phyloP scores from a whole-genome alignment of 2,888 invertebrate species.

The Tenthredo amoena region DNA sequence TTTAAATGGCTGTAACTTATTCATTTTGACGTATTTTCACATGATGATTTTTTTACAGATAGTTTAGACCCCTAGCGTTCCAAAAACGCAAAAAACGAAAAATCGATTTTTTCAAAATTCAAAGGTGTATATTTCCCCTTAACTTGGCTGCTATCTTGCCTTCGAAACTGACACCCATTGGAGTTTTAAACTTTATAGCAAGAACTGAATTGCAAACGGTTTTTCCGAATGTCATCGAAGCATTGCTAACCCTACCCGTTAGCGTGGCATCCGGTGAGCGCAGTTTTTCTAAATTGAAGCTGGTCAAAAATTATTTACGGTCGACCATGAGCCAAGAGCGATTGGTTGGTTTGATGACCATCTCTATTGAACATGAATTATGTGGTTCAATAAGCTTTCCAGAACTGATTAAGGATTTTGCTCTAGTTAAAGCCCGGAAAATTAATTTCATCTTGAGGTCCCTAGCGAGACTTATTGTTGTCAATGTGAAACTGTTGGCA shows the following conservation, averaged over 20 bases:
- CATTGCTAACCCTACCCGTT: slow-evolving; percentile 55
- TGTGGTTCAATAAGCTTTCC: slow-evolving; percentile 62
- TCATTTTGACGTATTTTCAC: too few species aligned
- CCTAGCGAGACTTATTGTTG: slow-evolving; percentile 32
- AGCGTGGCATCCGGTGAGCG: slow-evolving; percentile 58
- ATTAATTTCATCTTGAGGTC: slow-evolving; percentile 53
- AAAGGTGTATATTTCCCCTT: too few species aligned
- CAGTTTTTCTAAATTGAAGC: slow-evolving; percentile 56
- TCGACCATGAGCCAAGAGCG: slow-evolving; percentile 57
- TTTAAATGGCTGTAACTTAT: too few species aligned
- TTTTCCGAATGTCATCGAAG: slow-evolving; percentile 55
- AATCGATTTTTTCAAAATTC: too few species aligned
- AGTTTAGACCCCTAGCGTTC: too few species aligned
- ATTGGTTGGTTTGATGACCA: slow-evolving; percentile 54
- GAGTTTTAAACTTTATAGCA: slow-evolving; percentile 32
- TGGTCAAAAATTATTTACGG: slow-evolving; percentile 57
- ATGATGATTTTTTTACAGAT: too few species aligned
- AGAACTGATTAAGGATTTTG: slow-evolving; percentile 64
- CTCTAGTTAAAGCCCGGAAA: slow-evolving; percentile 63
- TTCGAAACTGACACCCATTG: slow-evolving; percentile 25
- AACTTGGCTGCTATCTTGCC: slow-evolving; percentile 27
- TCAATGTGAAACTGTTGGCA: slow-evolving; percentile 21
- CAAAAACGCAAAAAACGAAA: too few species aligned
- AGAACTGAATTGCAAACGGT: slow-evolving; percentile 20
- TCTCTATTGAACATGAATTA: slow-evolving; percentile 67